Evolutionary conservation across 2,888 invertebrate species (phyloP).

Genomic region (Macrosiphum euphorbiae): DNA sequence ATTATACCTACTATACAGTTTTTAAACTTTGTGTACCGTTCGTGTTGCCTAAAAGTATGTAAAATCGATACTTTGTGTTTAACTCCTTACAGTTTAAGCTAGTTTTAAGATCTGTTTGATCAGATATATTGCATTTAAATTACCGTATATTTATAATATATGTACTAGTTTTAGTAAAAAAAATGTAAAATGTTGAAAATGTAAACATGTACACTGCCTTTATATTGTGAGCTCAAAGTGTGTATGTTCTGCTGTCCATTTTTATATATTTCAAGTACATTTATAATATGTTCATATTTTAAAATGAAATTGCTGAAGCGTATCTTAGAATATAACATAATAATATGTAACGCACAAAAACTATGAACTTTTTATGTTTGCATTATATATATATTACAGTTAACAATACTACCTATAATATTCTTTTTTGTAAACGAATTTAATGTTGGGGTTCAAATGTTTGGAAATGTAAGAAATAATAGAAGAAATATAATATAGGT

Average conservation of each 20-base stretch:
- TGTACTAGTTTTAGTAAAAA: slow-evolving; percentile 5
- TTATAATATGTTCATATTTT: slow-evolving; percentile 3
- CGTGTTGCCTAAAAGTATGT: slow-evolving; percentile 13
- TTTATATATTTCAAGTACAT: neutral
- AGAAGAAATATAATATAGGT: neutral
- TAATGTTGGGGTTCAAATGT: neutral
- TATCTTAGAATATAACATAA: neutral
- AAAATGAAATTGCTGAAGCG: neutral
- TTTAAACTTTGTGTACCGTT: neutral
- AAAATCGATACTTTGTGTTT: slow-evolving; percentile 40
- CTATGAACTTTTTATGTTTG: neutral
- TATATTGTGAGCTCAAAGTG: slow-evolving; percentile 41
- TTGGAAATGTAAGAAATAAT: neutral
- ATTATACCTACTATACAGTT: neutral
- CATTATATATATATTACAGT: neutral
- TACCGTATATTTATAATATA: neutral
- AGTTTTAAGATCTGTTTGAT: slow-evolving; percentile 32
- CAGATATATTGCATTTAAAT: slow-evolving; percentile 52
- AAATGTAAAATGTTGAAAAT: neutral
- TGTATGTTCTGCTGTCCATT: slow-evolving; percentile 20
- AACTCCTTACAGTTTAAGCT: slow-evolving; percentile 20
- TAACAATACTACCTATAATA: neutral
- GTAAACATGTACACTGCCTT: slow-evolving; percentile 29
- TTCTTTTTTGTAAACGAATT: neutral
- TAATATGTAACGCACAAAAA: neutral